phyloP scores from a whole-genome alignment of 1,140 invertebrate species.

The Sarcophaga bullata region DNA sequence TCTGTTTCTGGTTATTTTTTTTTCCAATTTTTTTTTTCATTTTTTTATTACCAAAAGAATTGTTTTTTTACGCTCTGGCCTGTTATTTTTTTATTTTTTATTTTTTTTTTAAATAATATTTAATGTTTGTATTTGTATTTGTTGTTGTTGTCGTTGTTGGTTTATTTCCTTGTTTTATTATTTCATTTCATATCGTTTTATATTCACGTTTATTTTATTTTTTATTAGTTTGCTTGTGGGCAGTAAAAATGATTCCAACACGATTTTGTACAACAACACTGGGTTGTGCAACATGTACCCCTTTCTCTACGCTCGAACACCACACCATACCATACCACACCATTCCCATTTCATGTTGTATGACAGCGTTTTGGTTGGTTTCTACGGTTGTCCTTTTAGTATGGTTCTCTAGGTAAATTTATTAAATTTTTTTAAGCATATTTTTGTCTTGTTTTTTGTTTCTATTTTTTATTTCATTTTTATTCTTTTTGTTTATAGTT shows the following conservation, averaged over 20 bases:
- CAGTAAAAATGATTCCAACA: slow-evolving; percentile 15
- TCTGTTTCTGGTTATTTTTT: neutral
- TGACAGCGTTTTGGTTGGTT: neutral
- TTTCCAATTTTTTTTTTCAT: neutral
- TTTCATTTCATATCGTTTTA: neutral
- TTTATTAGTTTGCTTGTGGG: slow-evolving; percentile 24
- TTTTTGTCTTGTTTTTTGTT: neutral
- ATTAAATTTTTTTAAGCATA: neutral
- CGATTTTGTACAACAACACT: neutral
- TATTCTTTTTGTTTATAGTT: too few species aligned
- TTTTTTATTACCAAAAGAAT: neutral
- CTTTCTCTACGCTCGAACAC: neutral
- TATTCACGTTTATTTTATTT: neutral
- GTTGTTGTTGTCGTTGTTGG: too few species aligned
- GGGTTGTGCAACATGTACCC: neutral
- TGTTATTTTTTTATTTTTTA: too few species aligned
- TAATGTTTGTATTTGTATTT: slow-evolving; percentile 1
- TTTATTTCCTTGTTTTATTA: slow-evolving; percentile 4
- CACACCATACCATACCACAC: too few species aligned
- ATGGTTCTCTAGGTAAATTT: neutral
- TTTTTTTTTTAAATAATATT: neutral
- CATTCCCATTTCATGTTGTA: neutral
- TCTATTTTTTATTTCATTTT: neutral
- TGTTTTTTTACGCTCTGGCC: too few species aligned
- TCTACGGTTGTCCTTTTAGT: neutral